phyloP scores from a whole-genome alignment of 2,113 vertebrate genomes.

The Typhlomys cinereus region DNA sequence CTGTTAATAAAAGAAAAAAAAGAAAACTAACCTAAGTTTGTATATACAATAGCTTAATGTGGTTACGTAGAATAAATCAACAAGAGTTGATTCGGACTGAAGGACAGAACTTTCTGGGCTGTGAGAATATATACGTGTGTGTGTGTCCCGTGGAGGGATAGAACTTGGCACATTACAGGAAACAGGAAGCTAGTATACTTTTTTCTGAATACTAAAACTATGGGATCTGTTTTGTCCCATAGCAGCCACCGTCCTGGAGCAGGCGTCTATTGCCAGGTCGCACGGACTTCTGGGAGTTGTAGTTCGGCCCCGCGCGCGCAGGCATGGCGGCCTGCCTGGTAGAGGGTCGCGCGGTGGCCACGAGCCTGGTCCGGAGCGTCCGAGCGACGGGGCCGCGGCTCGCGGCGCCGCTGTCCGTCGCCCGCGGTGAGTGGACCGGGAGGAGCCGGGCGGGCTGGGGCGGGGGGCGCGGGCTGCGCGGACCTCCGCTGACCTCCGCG shows the following conservation, averaged over 20 bases:
- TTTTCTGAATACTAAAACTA: accelerated
- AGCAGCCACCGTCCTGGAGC: neutral
- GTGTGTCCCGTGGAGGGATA: accelerated
- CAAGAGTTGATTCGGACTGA: too few species aligned
- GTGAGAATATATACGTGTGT: neutral
- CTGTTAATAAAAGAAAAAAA: too few species aligned
- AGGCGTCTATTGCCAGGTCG: accelerated
- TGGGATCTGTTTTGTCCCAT: neutral
- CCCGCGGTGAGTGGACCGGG: too few species aligned
- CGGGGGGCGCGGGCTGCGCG: too few species aligned
- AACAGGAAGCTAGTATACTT: accelerated
- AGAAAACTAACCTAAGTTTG: too few species aligned
- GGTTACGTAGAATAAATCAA: too few species aligned
- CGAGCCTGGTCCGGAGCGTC: neutral
- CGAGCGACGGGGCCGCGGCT: neutral
- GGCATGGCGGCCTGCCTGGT: conserved; percentile 34
- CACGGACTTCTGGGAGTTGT: conserved; percentile 68
- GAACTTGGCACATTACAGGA: neutral
- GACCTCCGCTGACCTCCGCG: too few species aligned
- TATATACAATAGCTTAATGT: too few species aligned
- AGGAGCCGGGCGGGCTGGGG: too few species aligned
- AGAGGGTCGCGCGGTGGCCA: accelerated
- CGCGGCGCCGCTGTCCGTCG: neutral
- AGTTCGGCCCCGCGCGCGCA: neutral
- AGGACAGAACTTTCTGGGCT: neutral